Evolutionary conservation across 2,113 vertebrate species (phyloP).

Genomic region (Xiphorhynchus elegans): DNA sequence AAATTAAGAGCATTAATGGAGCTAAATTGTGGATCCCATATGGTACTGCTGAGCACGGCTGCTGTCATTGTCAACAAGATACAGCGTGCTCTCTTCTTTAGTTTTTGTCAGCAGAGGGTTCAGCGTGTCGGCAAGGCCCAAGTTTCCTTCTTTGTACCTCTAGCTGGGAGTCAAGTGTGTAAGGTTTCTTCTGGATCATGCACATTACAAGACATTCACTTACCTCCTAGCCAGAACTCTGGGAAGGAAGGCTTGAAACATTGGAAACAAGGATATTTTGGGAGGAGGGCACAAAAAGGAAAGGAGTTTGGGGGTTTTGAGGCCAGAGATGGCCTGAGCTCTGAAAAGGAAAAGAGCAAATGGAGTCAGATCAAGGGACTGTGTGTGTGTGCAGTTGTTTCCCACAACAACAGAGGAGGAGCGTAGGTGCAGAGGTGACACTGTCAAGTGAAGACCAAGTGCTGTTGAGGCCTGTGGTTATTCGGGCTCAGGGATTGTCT

Average conservation of each 20-base stretch:
- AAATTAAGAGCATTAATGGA: constrained; percentile 88
- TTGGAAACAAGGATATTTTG: background rate
- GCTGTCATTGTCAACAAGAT: constrained; percentile 81
- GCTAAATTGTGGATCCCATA: constrained; percentile 85
- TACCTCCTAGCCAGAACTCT: background rate
- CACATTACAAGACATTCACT: rapidly evolving
- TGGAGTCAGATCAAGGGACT: background rate
- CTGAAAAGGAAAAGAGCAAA: background rate
- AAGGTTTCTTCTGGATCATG: background rate
- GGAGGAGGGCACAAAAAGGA: background rate
- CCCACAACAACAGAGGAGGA: background rate
- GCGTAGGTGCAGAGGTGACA: background rate
- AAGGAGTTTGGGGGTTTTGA: background rate
- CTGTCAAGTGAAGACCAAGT: background rate
- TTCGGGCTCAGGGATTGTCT: background rate
- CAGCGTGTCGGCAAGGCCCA: constrained; percentile 4
- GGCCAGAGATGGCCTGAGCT: background rate
- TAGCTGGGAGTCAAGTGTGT: background rate
- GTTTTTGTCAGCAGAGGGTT: constrained; percentile 54
- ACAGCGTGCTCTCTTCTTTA: constrained; percentile 59
- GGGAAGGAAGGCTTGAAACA: background rate
- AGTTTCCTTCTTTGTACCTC: background rate
- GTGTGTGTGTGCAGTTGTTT: background rate
- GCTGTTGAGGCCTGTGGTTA: background rate
- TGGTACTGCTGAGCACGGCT: constrained; percentile 81